Base-by-base conservation (phyloP, 64 coral and sea anemone genomes). In the Dendrophyllia cribrosa region DNA sequence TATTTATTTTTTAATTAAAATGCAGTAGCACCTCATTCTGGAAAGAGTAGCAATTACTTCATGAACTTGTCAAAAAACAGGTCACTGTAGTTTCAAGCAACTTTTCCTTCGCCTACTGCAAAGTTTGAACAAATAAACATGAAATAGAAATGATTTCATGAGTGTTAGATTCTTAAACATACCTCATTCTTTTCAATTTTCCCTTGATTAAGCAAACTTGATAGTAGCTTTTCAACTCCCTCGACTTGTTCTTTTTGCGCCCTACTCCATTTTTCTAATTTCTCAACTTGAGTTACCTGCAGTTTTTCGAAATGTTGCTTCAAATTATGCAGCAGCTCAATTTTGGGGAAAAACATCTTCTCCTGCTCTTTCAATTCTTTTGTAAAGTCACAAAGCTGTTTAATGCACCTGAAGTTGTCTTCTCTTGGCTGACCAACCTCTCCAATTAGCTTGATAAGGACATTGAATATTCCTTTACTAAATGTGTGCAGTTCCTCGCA, bases 391-490 rank as follows among this genome's bases (percentile, higher is more conserved):
- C 69, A 84, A 4, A 94, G 92, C 25, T 89, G n/a, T 16, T 58
- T 43, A 79, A 94, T 67, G 23, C 92, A 94, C 22, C 5, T 16
- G 47, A n/a, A 65, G 21, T 89, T 94, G 48, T 88, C 92, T 3
- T 89, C 92, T 67, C 72, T 66, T 9, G 69, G 78, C 12, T 84
- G 80, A 9, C 77, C 92, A 58, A 94, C 92, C 56, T 89, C 92
- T 15, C 77, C 92, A 66, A 75, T 84, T 3, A 84, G n/a, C 48
- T 94, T 94, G 87, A 84, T 94, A 68, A 94, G 65, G 14, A 45
- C 21, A 16, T 76, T 61, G 22, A 58, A 94, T 48, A 83, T 89
- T 73, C 92, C 69, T 44, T 84, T 67, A 75, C 72, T 46, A 52
- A 58, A 58, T 0, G 55, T 34, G 5, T 67, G 81, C 11, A 89